Evolutionary conservation across 2,888 invertebrate genomes (phyloP).

Genomic region (Mimumesa dahlbomi): DNA sequence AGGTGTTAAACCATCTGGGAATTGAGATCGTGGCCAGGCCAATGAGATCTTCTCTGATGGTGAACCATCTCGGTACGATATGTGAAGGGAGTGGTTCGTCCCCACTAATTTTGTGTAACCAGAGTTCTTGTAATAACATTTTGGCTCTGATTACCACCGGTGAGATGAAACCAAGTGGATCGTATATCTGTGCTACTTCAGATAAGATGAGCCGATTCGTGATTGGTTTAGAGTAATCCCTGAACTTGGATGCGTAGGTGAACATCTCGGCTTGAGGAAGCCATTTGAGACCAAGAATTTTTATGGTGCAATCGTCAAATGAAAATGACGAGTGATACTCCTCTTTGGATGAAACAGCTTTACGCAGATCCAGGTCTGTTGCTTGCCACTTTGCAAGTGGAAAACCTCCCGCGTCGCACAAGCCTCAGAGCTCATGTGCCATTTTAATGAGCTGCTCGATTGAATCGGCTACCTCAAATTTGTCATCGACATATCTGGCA

Average conservation of each 20-base stretch:
- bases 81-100: conserved; percentile 29
- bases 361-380: neutral
- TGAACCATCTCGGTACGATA: conserved; percentile 20
- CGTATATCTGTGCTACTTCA: neutral
- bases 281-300: neutral
- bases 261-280: neutral
- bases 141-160: neutral
- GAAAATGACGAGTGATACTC: neutral
- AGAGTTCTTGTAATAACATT: neutral
- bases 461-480: neutral
- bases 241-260: neutral
- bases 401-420: too few species aligned
- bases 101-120: conserved; percentile 12
- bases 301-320: neutral
- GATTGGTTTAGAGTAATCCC: neutral
- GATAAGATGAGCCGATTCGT: neutral
- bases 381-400: neutral
- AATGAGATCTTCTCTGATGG: conserved; percentile 34
- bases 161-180: neutral
- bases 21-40: conserved; percentile 30
- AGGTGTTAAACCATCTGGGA: conserved; percentile 35
- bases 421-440: too few species aligned
- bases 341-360: neutral
- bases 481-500: neutral
- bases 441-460: too few species aligned